phyloP scores from a whole-genome alignment of 2,888 invertebrate species.

The Halocaridina rubra region DNA sequence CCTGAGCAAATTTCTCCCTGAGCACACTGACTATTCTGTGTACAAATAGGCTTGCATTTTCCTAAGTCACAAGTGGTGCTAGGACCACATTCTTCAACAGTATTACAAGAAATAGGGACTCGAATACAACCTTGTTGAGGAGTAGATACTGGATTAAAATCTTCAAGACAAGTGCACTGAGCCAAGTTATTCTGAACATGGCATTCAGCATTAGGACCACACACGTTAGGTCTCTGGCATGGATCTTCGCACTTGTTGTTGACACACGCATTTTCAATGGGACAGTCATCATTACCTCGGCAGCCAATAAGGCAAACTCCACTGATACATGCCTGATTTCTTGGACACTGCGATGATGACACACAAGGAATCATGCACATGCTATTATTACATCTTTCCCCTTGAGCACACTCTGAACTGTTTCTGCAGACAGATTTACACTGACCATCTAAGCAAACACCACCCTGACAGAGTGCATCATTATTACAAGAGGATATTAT shows the following conservation, averaged over 20 bases:
- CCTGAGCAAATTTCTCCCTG: conserved; percentile 86
- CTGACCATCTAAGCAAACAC: conserved; percentile 83
- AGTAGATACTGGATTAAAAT: conserved; percentile 87
- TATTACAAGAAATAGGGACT: conserved; percentile 77
- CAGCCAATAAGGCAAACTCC: conserved; percentile 87
- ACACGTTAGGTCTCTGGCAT: conserved; percentile 82
- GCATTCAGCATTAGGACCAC: conserved; percentile 84
- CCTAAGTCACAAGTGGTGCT: conserved; percentile 78
- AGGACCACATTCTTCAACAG: conserved; percentile 78
- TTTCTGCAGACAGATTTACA: conserved; percentile 85
- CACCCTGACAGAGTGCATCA: conserved; percentile 80
- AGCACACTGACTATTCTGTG: conserved; percentile 79
- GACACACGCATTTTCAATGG: conserved; percentile 81
- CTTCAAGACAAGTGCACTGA: conserved; percentile 82
- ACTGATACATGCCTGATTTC: conserved; percentile 82
- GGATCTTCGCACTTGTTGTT: conserved; percentile 88
- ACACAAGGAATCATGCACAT: conserved; percentile 84
- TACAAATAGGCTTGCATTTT: conserved; percentile 82
- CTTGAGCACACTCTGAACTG: conserved; percentile 80
- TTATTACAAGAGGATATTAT: conserved; percentile 75
- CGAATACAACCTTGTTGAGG: conserved; percentile 90
- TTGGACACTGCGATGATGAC: conserved; percentile 83
- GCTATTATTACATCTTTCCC: conserved; percentile 82
- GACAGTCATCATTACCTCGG: conserved; percentile 84
- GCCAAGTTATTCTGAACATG: conserved; percentile 82